Evolutionary conservation across 2,797 vertebrate genomes (phyloP).

Genomic region (Coregonus sp.): DNA sequence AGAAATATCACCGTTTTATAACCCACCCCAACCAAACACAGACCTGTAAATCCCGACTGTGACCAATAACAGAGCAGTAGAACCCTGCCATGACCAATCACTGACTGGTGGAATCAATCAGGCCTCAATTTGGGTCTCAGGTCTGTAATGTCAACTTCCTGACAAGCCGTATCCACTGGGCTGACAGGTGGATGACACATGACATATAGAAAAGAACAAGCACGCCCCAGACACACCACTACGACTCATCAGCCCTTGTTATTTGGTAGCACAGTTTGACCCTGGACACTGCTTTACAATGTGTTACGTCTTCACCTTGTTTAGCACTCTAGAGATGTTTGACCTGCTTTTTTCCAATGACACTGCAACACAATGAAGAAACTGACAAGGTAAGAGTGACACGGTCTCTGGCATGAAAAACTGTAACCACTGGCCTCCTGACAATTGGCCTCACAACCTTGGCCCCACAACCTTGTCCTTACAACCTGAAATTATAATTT

Average conservation of each 20-base stretch:
- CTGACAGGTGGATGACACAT: constrained; percentile 24
- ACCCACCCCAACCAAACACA: background rate
- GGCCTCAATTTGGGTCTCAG: constrained; percentile 23
- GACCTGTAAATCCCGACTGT: background rate
- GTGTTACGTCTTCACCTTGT: constrained; percentile 37
- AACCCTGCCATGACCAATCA: too few species aligned
- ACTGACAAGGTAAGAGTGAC: too few species aligned
- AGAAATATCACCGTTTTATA: background rate
- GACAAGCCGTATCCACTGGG: background rate
- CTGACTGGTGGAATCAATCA: constrained; percentile 17
- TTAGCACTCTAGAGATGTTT: background rate
- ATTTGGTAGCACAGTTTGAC: background rate
- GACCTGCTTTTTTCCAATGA: background rate
- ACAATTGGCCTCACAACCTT: too few species aligned
- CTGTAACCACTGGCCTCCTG: too few species aligned
- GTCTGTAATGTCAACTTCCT: constrained; percentile 39
- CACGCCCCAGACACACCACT: background rate
- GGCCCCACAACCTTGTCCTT: too few species aligned
- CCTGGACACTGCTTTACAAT: constrained; percentile 13
- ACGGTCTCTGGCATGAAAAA: too few species aligned
- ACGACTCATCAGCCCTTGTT: constrained; percentile 1
- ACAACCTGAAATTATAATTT: too few species aligned
- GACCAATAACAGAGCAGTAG: background rate
- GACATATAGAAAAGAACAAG: background rate
- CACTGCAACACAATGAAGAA: background rate